These are phyloP conservation scores for Leucopsar rothschildi DNA, from an alignment of 2,113 vertebrate genomes.

Conservation along the genomic window DNA sequence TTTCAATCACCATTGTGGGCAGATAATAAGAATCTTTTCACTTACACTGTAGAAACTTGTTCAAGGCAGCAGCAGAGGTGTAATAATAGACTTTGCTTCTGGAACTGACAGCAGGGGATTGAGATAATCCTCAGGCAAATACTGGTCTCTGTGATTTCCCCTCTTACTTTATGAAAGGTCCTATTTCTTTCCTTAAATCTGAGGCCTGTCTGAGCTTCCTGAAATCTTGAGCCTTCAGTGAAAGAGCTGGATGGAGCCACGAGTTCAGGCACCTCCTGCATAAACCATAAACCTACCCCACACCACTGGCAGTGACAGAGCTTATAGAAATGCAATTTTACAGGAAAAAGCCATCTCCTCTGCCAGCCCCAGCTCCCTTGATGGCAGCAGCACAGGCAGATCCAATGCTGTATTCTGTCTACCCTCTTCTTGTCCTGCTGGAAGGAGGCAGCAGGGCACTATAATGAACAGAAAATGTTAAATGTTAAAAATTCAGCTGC, in stretches of 20 bases:
- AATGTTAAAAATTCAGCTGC: neutral
- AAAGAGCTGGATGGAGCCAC: neutral
- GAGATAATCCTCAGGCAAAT: constrained; percentile 27
- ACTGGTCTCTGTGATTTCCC: neutral
- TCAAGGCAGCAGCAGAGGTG: constrained; percentile 25
- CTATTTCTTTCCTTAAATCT: neutral
- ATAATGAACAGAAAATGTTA: neutral
- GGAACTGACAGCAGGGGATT: constrained; percentile 1
- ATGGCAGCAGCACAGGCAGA: neutral
- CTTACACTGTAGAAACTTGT: constrained; percentile 30
- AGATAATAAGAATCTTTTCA: constrained; percentile 52
- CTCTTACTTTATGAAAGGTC: neutral
- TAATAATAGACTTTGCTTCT: constrained; percentile 52
- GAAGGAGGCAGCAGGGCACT: neutral
- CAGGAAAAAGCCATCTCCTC: neutral
- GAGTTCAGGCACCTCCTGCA: neutral
- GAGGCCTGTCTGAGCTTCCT: neutral
- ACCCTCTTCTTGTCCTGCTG: neutral
- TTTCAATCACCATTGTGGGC: constrained; percentile 25
- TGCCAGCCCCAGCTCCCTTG: neutral
- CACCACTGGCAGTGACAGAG: neutral
- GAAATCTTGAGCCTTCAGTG: neutral
- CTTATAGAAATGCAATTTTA: neutral
- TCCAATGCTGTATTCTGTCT: neutral
- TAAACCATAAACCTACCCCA: neutral